These are phyloP conservation scores for Colletes gigas DNA, from an alignment of 1,140 invertebrate genomes.

Conservation along the genomic window DNA sequence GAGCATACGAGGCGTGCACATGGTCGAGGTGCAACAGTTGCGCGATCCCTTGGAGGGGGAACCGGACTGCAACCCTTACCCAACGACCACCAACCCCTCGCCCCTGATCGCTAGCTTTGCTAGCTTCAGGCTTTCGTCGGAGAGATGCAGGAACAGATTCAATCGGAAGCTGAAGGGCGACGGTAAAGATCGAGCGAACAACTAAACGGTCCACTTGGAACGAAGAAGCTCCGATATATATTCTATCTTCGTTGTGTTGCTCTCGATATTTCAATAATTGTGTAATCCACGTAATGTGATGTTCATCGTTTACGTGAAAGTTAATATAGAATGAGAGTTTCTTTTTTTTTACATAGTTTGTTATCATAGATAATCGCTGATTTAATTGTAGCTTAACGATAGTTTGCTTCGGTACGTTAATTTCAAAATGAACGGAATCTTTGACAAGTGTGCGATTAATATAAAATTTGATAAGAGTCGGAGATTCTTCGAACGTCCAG, in stretches of 20 bases:
- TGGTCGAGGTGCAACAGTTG: constrained; percentile 64
- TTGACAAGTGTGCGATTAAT: no score
- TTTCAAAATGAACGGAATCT: no score
- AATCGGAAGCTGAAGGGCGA: constrained; percentile 67
- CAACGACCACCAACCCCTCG: constrained; percentile 52
- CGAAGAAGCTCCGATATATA: not conserved
- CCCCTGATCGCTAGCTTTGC: constrained; percentile 63
- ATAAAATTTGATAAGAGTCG: not conserved
- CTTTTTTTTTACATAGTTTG: no score
- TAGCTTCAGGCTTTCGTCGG: constrained; percentile 62
- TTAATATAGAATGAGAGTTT: no score
- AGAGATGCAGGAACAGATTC: constrained; percentile 65
- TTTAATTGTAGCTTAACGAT: no score
- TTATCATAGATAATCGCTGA: no score
- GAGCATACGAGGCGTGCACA: constrained; percentile 39
- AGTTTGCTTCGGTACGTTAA: no score
- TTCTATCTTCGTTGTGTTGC: not conserved
- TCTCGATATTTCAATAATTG: not conserved
- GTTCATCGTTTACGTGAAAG: no score
- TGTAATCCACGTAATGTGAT: no score
- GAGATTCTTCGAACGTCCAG: constrained; percentile 17
- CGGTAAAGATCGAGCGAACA: constrained; percentile 57
- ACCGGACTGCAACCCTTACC: constrained; percentile 43
- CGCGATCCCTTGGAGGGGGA: constrained; percentile 61
- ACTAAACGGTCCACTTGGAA: constrained; percentile 11